These are phyloP conservation scores for Meandrina meandrites DNA, from an alignment of 92 coral and sea anemone genomes.

Conservation along the genomic window DNA sequence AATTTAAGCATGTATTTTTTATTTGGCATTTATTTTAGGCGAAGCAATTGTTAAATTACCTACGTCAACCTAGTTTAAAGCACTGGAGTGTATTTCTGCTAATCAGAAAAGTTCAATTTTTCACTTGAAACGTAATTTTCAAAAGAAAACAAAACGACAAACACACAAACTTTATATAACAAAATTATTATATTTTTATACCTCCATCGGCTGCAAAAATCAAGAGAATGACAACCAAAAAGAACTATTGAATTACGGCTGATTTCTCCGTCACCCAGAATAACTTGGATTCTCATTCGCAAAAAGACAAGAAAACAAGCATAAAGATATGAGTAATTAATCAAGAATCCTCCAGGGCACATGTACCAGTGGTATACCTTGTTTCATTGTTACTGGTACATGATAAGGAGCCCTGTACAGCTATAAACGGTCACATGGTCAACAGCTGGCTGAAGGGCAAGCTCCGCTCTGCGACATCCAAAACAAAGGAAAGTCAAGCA, in stretches of 20 bases:
- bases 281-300: not conserved
- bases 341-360: not conserved
- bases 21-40: not conserved
- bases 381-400: not conserved
- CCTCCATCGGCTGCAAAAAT: not conserved
- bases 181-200: not conserved
- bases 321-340: not conserved
- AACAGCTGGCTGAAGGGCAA: too few relatives aligned
- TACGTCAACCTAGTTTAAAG: not conserved
- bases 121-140: not conserved
- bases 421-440: too few relatives aligned
- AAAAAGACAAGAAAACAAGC: not conserved
- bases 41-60: not conserved
- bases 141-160: not conserved
- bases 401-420: too few relatives aligned
- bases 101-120: not conserved
- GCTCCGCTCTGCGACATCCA: too few relatives aligned
- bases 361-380: not conserved
- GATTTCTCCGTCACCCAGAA: not conserved
- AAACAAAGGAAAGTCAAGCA: too few relatives aligned
- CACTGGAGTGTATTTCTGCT: not conserved
- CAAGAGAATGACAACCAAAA: not conserved
- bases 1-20: not conserved
- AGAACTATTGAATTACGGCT: not conserved
- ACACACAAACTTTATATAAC: not conserved